Evolutionary conservation across 2,888 invertebrate species (phyloP), one percentile per base, ranked within the genome.

Genomic region (Zaprionus bogoriensis): DNA sequence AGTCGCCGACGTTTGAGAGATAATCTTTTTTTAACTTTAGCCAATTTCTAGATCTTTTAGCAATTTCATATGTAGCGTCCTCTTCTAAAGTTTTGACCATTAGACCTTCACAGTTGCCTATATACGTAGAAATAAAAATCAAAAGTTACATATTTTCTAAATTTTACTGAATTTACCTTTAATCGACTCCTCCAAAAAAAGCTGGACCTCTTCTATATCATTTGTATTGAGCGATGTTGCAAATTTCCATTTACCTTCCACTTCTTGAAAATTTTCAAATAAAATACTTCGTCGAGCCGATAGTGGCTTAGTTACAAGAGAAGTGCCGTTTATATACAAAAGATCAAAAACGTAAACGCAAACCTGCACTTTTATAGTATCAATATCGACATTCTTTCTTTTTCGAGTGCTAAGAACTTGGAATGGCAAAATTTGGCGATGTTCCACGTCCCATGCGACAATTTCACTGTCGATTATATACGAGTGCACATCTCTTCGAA

Each of bases 11-110:
- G 30, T 98, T 98, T 23, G 99, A 97, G 71, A 99, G 92, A 92
- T 99, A 99, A 92, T 99, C 99, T 89, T 99, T 99, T 91, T 99
- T 99, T 55, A 99, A 91, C 92, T 98, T 98, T 30, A 98, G 92
- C 98, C 98, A 99, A 91, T 98, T 98, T 71, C 95, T 94, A 0
- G 97, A 97, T 32, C 99, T 92, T 80, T 98, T 96, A 0, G 99
- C 99, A 79, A 99, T 99, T 92, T 99, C 99, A 91, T 99, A 99
- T 0, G 96, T 95, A 0, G 99, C 97, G 83, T 96, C 95, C 3
- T 91, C 90, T 77, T 95, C 93, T 48, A 99, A 92, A 0, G 98
- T 97, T 92, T 99, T 99, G 5, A 99, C 97, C 99, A 99, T 99
- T 57, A 99, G 92, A 1, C 99, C 99, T 92, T 99, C 99, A 91